Evolutionary conservation across 2,888 invertebrate genomes (phyloP).

Genomic region (Allygus modestus): DNA sequence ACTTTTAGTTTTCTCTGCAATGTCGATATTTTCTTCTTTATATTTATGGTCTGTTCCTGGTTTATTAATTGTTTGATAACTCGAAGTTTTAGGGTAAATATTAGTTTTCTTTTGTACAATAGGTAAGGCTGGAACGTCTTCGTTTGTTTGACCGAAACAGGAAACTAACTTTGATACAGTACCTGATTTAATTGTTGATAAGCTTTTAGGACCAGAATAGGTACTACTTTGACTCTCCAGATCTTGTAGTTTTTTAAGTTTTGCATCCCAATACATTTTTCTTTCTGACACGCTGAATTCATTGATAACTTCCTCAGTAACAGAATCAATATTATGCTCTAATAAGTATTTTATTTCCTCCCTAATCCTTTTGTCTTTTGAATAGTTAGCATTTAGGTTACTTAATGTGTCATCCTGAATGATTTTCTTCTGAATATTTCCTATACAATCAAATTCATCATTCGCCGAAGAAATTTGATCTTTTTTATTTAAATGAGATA

Average conservation of each 20-base stretch:
- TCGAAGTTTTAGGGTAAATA: background rate
- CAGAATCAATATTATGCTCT: conserved; percentile 12
- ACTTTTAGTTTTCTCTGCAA: background rate
- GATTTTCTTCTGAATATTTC: background rate
- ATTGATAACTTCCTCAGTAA: conserved; percentile 21
- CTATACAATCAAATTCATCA: background rate
- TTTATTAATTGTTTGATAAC: background rate
- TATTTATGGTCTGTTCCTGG: background rate
- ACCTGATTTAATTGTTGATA: conserved; percentile 50
- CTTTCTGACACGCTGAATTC: conserved; percentile 50
- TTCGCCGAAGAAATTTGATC: background rate
- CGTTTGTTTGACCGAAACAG: conserved; percentile 26
- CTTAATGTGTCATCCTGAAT: background rate
- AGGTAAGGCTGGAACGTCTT: background rate
- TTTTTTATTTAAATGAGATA: background rate
- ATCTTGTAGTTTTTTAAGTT: conserved; percentile 57
- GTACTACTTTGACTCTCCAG: background rate
- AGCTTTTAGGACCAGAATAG: conserved; percentile 31
- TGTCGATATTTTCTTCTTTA: background rate
- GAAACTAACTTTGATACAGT: conserved; percentile 46
- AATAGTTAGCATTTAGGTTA: background rate
- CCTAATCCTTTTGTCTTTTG: conserved; percentile 18
- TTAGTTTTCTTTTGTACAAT: background rate
- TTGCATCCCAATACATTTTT: conserved; percentile 61
- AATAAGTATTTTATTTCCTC: background rate